phyloP scores from a whole-genome alignment of 2,113 vertebrate species.

The Phalacrocorax carbo region DNA sequence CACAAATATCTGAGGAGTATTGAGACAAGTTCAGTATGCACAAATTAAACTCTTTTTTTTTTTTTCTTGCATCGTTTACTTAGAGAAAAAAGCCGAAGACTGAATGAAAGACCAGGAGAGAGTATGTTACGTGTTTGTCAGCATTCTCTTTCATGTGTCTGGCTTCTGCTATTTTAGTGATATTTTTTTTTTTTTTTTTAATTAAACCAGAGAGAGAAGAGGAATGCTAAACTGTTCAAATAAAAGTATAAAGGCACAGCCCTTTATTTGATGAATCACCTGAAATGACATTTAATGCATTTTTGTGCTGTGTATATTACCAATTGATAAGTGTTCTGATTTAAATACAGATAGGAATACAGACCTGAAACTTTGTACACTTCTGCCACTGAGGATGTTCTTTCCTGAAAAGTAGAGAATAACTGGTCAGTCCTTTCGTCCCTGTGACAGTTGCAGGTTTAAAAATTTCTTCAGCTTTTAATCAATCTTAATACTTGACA shows the following conservation, averaged over 20 bases:
- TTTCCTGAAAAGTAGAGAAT: background rate
- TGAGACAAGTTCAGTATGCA: background rate
- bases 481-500: background rate
- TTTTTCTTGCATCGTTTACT: background rate
- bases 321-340: background rate
- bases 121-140: background rate
- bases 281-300: background rate
- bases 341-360: background rate
- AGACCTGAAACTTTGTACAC: background rate
- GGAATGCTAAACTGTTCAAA: background rate
- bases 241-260: background rate
- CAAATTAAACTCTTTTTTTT: background rate
- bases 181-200: background rate
- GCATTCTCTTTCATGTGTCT: slow-evolving; percentile 11
- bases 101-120: background rate
- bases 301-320: background rate
- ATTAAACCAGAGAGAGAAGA: background rate
- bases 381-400: background rate
- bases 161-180: background rate
- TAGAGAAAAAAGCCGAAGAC: background rate
- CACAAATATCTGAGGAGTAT: background rate
- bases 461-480: background rate
- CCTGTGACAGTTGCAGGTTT: background rate
- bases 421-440: background rate
- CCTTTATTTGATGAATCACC: background rate